Percentiles rank a stretch among this genome's conserved stretches.
Conservation (phyloP, 2,888 invertebrate species). For the Dusona sp. region DNA sequence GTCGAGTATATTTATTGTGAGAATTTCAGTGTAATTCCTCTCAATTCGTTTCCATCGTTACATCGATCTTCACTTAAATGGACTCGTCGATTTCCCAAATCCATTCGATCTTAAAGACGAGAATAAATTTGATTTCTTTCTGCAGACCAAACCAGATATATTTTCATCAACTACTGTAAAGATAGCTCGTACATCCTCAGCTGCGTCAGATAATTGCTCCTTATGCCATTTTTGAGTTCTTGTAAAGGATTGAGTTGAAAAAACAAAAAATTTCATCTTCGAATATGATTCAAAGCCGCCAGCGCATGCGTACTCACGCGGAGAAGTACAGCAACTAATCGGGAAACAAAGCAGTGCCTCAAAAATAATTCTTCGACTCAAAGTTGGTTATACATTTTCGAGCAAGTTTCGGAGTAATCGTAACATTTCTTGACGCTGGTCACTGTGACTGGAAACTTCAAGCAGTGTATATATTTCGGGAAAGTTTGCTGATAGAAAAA, state of each 20-base stretch:
- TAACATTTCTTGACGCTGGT: slow-evolving; percentile 2
- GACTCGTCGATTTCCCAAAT: neutral
- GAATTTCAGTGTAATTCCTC: neutral
- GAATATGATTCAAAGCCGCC: neutral
- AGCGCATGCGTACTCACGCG: neutral
- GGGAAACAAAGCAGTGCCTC: neutral
- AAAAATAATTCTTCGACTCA: neutral
- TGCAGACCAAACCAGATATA: too few species aligned
- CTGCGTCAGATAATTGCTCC: too few species aligned
- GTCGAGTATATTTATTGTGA: neutral
- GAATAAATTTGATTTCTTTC: too few species aligned
- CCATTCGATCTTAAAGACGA: neutral
- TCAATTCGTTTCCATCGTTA: too few species aligned
- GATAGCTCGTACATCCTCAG: too few species aligned
- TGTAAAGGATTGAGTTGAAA: neutral
- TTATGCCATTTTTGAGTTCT: too few species aligned
- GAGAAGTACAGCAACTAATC: neutral
- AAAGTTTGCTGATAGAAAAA: slow-evolving; percentile 34
- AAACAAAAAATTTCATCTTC: neutral
- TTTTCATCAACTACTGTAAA: too few species aligned
- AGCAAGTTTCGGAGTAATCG: neutral
- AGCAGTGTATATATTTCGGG: slow-evolving; percentile 35
- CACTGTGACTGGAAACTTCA: slow-evolving; percentile 23
- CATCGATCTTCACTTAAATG: neutral
- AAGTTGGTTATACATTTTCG: neutral